Evolutionary conservation across 2,888 invertebrate genomes (phyloP).

Genomic region (Phortica magna): DNA sequence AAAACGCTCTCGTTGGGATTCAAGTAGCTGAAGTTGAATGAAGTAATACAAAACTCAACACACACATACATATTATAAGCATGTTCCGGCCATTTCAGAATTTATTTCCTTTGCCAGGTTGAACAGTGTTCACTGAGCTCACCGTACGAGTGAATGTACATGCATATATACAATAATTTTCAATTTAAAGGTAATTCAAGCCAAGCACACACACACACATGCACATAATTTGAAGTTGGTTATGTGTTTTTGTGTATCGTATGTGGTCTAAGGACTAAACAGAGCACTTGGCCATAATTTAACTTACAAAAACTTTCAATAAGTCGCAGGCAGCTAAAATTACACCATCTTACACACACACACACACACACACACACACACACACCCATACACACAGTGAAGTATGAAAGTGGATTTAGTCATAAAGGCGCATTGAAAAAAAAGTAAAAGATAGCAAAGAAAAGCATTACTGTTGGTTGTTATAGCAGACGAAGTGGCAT

Average conservation of each 20-base stretch:
- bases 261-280: conserved; percentile 5
- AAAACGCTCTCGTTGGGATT: conserved; percentile 41
- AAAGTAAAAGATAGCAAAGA: conserved; percentile 28
- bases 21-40: conserved; percentile 64
- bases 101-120: conserved; percentile 56
- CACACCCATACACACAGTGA: conserved; percentile 35
- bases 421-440: conserved; percentile 40
- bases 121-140: conserved; percentile 32
- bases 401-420: conserved; percentile 19
- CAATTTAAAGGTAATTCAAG: conserved; percentile 70
- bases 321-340: conserved; percentile 49
- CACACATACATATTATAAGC: conserved; percentile 12
- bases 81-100: conserved; percentile 60
- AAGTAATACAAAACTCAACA: conserved; percentile 61
- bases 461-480: background rate
- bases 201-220: conserved; percentile 41
- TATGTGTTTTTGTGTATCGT: conserved; percentile 21
- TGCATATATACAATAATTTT: conserved; percentile 70
- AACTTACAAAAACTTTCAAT: conserved; percentile 71
- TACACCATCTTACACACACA: conserved; percentile 22
- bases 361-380: conserved; percentile 37
- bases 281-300: conserved; percentile 60
- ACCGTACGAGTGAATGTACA: conserved; percentile 32
- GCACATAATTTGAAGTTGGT: conserved; percentile 18
- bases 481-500: background rate